phyloP scores from a whole-genome alignment of 2,888 invertebrate species.

The Platycheirus rosarum region DNA sequence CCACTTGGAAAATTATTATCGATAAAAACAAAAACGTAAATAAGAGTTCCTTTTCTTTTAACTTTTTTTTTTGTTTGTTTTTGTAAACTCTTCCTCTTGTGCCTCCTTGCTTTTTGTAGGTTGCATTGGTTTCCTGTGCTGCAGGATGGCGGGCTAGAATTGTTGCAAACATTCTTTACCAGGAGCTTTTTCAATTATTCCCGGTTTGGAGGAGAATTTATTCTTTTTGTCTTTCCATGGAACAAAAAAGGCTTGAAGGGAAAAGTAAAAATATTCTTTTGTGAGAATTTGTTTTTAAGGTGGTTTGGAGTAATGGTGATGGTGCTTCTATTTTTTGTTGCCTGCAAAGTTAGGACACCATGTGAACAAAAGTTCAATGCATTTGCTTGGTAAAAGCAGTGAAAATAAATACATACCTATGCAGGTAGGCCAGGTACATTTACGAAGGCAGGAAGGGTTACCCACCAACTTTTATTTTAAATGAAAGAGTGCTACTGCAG shows the following conservation, averaged over 20 bases:
- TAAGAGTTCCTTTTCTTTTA: constrained; percentile 48
- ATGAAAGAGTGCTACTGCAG: too few relatives aligned
- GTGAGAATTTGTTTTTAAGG: background rate
- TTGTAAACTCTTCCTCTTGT: background rate
- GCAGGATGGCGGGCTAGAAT: constrained; percentile 23
- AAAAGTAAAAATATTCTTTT: constrained; percentile 31
- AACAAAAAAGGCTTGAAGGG: constrained; percentile 8
- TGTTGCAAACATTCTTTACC: constrained; percentile 25
- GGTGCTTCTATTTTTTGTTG: background rate
- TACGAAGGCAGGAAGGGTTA: too few relatives aligned
- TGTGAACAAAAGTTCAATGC: too few relatives aligned
- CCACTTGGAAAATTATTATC: constrained; percentile 53
- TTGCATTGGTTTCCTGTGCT: background rate
- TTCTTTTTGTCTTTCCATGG: background rate
- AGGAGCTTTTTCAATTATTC: constrained; percentile 50
- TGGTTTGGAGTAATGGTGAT: background rate
- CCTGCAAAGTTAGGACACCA: background rate
- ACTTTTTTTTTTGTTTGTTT: constrained; percentile 4
- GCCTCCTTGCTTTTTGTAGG: background rate
- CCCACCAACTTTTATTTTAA: too few relatives aligned
- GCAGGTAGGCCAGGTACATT: too few relatives aligned
- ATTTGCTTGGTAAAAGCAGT: too few relatives aligned
- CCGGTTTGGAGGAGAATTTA: constrained; percentile 27
- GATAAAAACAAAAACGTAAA: constrained; percentile 63
- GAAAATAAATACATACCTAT: too few relatives aligned